Evolutionary conservation across 2,113 vertebrate species (phyloP).

Genomic region (Potamarius usumacintae): DNA sequence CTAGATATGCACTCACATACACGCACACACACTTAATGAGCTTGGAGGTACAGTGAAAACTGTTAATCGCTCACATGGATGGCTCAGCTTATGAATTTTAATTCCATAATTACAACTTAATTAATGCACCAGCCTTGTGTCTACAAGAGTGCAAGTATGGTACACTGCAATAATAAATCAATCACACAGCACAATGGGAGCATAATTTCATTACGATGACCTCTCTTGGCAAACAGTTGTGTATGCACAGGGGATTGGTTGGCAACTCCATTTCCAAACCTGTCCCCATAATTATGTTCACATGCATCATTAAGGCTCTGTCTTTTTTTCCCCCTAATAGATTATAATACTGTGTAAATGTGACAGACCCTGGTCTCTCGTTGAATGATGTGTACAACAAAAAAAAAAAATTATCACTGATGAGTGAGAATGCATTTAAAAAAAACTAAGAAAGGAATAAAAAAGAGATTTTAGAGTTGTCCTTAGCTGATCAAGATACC

Average conservation of each 20-base stretch:
- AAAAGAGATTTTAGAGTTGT: neutral
- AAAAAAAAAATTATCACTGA: neutral
- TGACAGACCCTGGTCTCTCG: constrained; percentile 23
- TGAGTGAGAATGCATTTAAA: neutral
- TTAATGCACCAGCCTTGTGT: constrained; percentile 52
- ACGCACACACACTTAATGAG: constrained; percentile 30
- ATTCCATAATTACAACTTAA: constrained; percentile 55
- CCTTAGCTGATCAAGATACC: neutral
- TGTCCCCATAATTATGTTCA: constrained; percentile 46
- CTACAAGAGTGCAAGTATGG: constrained; percentile 35
- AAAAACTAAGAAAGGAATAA: neutral
- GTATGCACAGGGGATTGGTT: constrained; percentile 46
- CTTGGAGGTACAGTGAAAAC: constrained; percentile 30
- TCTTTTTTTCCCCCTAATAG: constrained; percentile 23
- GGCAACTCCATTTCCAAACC: constrained; percentile 53
- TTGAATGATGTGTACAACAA: neutral
- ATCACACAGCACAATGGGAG: constrained; percentile 44
- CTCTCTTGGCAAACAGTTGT: constrained; percentile 42
- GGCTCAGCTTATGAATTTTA: constrained; percentile 50
- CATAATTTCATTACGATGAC: constrained; percentile 41
- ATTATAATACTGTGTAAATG: constrained; percentile 37
- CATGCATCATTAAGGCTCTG: constrained; percentile 37
- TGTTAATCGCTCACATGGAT: constrained; percentile 50
- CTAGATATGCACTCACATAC: neutral
- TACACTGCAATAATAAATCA: constrained; percentile 53